A percentile compares a stretch with the other conserved stretches of the same genome.
Evolutionary conservation across 1,140 invertebrate genomes (phyloP).

Genomic region (Pissodes strobi): DNA sequence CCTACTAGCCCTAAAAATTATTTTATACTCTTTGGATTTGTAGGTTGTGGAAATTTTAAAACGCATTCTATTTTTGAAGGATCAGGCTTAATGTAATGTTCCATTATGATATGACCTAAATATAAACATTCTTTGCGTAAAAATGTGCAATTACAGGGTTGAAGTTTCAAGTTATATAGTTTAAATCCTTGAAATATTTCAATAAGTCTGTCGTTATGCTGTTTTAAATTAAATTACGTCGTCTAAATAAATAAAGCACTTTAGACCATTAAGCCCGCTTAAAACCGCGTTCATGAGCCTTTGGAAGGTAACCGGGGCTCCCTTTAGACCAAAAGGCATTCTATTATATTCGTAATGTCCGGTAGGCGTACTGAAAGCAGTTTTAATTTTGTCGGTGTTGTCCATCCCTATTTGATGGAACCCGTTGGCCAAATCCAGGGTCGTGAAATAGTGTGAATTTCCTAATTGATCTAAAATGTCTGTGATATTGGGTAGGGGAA

Average conservation of each 20-base stretch:
- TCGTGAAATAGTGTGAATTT: too few species aligned
- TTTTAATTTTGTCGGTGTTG: too few species aligned
- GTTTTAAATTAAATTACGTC: conserved; percentile 43
- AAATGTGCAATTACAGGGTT: conserved; percentile 28
- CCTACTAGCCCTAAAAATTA: too few species aligned
- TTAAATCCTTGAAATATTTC: conserved; percentile 47
- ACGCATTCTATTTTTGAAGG: conserved; percentile 33
- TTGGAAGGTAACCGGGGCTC: conserved; percentile 56
- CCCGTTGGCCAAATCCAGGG: too few species aligned
- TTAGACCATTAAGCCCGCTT: conserved; percentile 51
- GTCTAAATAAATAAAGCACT: conserved; percentile 48
- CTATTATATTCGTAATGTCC: conserved; percentile 53
- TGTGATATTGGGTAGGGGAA: too few species aligned
- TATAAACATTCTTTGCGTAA: conserved; percentile 31
- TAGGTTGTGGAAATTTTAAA: conserved; percentile 21
- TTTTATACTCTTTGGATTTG: too few species aligned
- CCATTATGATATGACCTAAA: conserved; percentile 41
- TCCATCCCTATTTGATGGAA: too few species aligned
- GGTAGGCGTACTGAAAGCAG: conserved; percentile 47
- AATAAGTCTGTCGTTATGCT: conserved; percentile 38
- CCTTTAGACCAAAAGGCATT: conserved; percentile 54
- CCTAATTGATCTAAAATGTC: too few species aligned
- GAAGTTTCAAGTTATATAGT: conserved; percentile 36
- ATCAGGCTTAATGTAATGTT: conserved; percentile 40
- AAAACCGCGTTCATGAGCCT: too few species aligned